Base-by-base conservation (phyloP, 1,140 invertebrate genomes). In the Hyposmocoma kahamanoa region DNA sequence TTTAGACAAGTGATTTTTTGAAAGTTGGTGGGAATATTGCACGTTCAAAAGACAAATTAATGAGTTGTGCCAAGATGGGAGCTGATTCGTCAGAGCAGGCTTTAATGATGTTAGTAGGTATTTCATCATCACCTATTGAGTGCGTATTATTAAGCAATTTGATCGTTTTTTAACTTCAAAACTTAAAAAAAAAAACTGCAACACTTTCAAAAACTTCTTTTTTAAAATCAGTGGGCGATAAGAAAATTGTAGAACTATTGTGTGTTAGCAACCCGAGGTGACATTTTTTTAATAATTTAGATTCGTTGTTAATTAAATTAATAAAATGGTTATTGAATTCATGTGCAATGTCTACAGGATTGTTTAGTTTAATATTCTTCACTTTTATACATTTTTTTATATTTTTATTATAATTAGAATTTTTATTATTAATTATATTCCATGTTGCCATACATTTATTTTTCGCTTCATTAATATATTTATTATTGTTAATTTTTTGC, bases 21-120 rank as follows among this genome's bases (percentile, higher is more conserved):
- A 47, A 22, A 3, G 1, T 5, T 3, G 22, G 17, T 21, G 28
- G 44, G 22, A 47, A 47, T 22, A 36, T 13, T 0, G 18, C 44
- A 6, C 24, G 20, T 22, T 11, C 13, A 38, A 47, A 36, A 21
- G 32, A 38, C 11, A 47, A 32, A 22, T 47, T 47, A 22, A 47
- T 36, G 21, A 47, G 22, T 22, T 36, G 20, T 20, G 10, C 4
- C 2, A 47, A 20, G 8, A 38, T n/a, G 17, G 30, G 30, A 17
- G 30, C 44, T 26, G 38, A 17, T 22, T 20, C 11, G 4, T n/a
- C 20, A 38, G 20, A 13, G 26, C 45, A 47, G 8, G 6, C n/a
- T n/a, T 47, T 47, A 13, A 46, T 34, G 18, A 46, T 20, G 13
- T 34, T 46, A n/a, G 44, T 46, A 13, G 5, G 26, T 1, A 46